Percentiles rank a stretch among this genome's conserved stretches.
phyloP scores from a whole-genome alignment of 2,888 invertebrate genomes.

The Herminia tarsipennalis region DNA sequence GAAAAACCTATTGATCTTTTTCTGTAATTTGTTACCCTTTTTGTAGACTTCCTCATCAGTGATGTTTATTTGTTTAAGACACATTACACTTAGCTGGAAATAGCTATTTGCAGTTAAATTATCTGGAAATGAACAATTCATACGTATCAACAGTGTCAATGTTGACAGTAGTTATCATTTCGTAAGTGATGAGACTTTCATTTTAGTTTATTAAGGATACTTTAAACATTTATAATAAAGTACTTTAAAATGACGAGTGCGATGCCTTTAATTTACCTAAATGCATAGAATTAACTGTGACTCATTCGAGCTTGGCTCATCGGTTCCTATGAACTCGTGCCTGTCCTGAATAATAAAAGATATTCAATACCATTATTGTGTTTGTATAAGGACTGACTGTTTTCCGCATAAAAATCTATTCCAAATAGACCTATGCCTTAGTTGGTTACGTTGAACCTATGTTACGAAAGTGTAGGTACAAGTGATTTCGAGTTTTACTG shows the following conservation, averaged over 20 bases:
- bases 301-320: conserved; percentile 40
- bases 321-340: conserved; percentile 59
- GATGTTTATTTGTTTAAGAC: conserved; percentile 17
- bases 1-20: conserved; percentile 42
- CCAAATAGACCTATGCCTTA: no score
- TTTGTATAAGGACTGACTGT: conserved; percentile 19
- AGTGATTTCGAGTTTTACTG: not conserved
- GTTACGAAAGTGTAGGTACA: conserved; percentile 37
- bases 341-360: conserved; percentile 68
- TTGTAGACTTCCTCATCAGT: conserved; percentile 29
- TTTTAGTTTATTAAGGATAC: no score
- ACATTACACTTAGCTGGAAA: no score
- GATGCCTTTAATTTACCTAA: conserved; percentile 23
- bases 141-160: no score
- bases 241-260: conserved; percentile 8
- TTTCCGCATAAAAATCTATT: conserved; percentile 33
- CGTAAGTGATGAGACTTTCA: no score
- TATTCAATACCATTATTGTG: conserved; percentile 36
- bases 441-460: conserved; percentile 11
- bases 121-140: no score
- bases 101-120: no score
- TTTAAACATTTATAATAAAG: conserved; percentile 3
- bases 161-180: no score
- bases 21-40: conserved; percentile 37
- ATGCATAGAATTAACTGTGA: conserved; percentile 17